Conservation (phyloP, 1,140 invertebrate genomes). For the Parasteatoda tepidariorum region DNA sequence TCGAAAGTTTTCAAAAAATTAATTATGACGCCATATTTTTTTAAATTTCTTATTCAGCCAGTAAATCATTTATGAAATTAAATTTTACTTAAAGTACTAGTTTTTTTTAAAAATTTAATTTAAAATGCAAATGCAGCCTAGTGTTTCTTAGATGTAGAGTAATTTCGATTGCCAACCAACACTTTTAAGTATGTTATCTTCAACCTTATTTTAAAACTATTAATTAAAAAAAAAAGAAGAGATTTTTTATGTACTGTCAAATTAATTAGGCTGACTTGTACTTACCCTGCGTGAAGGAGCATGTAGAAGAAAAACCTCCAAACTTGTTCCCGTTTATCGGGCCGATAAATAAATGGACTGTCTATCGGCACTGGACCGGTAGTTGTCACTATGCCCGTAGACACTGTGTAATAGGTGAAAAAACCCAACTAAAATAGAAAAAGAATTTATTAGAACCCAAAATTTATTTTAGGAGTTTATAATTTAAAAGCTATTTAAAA, state of each 20-base stretch:
- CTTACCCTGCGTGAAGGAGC: constrained; percentile 93
- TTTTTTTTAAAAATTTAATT: no score
- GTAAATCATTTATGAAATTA: no score
- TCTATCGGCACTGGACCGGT: constrained; percentile 78
- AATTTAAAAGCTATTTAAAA: no score
- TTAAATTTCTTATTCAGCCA: no score
- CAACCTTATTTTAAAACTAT: background rate
- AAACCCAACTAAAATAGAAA: constrained; percentile 66
- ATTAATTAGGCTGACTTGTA: constrained; percentile 63
- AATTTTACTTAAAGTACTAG: no score
- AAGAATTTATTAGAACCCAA: background rate
- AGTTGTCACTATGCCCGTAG: constrained; percentile 64
- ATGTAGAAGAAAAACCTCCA: constrained; percentile 97
- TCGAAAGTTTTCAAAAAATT: no score
- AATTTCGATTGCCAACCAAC: no score
- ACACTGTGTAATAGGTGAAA: constrained; percentile 70
- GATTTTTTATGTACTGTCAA: background rate
- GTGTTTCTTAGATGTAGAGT: no score
- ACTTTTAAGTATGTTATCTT: no score
- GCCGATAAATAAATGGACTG: constrained; percentile 87
- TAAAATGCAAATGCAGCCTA: no score
- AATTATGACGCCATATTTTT: no score
- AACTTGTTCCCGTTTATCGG: constrained; percentile 84
- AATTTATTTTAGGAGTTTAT: no score
- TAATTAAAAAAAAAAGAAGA: background rate